Evolutionary conservation across 2,888 invertebrate species (phyloP).

Genomic region (Acrobasis suavella): DNA sequence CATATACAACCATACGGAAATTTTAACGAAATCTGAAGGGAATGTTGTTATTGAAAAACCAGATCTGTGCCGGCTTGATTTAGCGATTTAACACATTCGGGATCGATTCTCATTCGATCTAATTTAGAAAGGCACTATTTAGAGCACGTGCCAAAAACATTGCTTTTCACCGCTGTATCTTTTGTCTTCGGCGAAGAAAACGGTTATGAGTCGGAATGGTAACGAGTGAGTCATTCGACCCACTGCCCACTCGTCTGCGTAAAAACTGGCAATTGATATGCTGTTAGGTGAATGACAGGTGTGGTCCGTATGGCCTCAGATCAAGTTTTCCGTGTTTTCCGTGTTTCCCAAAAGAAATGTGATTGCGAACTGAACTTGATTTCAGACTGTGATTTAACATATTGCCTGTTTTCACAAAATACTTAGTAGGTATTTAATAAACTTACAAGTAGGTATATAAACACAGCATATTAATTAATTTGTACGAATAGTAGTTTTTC

Average conservation of each 20-base stretch:
- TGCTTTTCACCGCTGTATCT: conserved; percentile 13
- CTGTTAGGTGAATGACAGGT: conserved; percentile 13
- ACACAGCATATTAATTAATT: too few species aligned
- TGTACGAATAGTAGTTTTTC: too few species aligned
- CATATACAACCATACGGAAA: background rate
- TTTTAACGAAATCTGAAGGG: background rate
- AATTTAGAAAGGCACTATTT: conserved; percentile 22
- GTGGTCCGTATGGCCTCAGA: background rate
- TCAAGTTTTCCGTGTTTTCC: background rate
- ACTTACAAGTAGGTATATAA: too few species aligned
- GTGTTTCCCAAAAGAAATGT: background rate
- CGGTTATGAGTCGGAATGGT: conserved; percentile 15
- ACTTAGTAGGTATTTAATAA: too few species aligned
- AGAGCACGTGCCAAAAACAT: conserved; percentile 6
- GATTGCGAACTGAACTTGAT: too few species aligned
- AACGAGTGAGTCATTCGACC: conserved; percentile 15
- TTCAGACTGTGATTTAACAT: background rate
- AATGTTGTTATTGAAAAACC: background rate
- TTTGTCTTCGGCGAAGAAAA: conserved; percentile 16
- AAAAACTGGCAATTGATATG: conserved; percentile 15
- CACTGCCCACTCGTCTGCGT: background rate
- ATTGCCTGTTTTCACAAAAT: too few species aligned
- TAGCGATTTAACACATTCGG: conserved; percentile 7
- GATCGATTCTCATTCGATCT: conserved; percentile 13
- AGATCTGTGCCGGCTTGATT: background rate